Evolutionary conservation across 2,113 vertebrate species (phyloP).

Genomic region (Phoenicopterus ruber): DNA sequence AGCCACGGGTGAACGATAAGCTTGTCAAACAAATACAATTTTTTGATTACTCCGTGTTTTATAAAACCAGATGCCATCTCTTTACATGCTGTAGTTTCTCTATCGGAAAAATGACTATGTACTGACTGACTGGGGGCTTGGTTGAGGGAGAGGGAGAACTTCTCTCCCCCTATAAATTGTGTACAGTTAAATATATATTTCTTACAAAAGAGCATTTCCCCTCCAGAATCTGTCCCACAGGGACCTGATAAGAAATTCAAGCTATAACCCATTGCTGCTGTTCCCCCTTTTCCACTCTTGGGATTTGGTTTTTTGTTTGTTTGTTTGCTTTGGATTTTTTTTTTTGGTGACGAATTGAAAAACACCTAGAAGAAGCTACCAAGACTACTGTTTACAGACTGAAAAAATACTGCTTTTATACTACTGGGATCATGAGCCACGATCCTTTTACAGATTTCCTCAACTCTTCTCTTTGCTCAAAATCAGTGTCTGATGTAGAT

Average conservation of each 20-base stretch:
- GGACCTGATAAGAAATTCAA: constrained; percentile 47
- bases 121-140: neutral
- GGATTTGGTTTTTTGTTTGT: neutral
- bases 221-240: constrained; percentile 25
- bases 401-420: constrained; percentile 75
- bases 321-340: neutral
- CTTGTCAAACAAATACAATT: neutral
- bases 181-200: constrained; percentile 75
- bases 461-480: constrained; percentile 35
- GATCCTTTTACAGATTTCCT: constrained; percentile 62
- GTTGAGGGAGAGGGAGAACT: constrained; percentile 44
- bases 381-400: constrained; percentile 77
- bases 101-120: constrained; percentile 38
- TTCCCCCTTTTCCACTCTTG: constrained; percentile 24
- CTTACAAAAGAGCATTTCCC: constrained; percentile 68
- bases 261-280: constrained; percentile 64
- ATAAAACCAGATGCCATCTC: constrained; percentile 27
- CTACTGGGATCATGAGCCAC: constrained; percentile 70
- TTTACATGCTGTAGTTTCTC: constrained; percentile 52
- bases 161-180: constrained; percentile 70
- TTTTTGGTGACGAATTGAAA: constrained; percentile 51
- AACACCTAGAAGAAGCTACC: constrained; percentile 47
- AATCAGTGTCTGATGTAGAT: constrained; percentile 51
- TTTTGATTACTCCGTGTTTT: neutral
- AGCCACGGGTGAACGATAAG: neutral